These are phyloP conservation scores for Neolamprologus modestus DNA, from an alignment of 2,113 vertebrate genomes.

Conservation along the genomic window DNA sequence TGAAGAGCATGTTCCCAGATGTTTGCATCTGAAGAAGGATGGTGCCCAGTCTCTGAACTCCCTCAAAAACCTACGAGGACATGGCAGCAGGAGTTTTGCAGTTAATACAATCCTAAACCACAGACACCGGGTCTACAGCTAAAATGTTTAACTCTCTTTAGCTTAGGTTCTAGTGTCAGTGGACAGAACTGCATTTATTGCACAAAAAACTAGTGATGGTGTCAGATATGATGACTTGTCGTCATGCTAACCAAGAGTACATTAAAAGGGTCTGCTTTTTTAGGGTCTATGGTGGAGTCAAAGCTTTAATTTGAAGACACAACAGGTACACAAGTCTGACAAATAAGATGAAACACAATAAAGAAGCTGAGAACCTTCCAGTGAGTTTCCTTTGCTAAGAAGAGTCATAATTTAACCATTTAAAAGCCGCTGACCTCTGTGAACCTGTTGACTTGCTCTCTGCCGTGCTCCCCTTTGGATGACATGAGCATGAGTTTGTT, in stretches of 20 bases:
- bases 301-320: fast-evolving
- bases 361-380: not conserved
- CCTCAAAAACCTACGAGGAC: constrained; percentile 65
- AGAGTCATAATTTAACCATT: fast-evolving
- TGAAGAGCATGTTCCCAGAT: constrained; percentile 72
- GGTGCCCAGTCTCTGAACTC: constrained; percentile 54
- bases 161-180: not conserved
- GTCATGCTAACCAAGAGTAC: not conserved
- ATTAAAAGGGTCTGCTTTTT: not conserved
- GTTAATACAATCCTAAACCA: not conserved
- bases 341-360: not conserved
- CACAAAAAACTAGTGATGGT: not conserved
- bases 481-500: constrained; percentile 79
- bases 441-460: constrained; percentile 71
- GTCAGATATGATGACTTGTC: not conserved
- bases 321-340: not conserved
- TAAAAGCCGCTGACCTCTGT: constrained; percentile 56
- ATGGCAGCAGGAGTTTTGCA: not conserved
- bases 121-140: not conserved
- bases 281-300: not conserved
- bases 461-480: constrained; percentile 66
- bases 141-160: not conserved
- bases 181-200: not conserved
- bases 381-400: not conserved
- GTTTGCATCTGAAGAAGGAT: constrained; percentile 68